Percentiles rank a stretch among this genome's conserved stretches.
Conservation (phyloP, 23 tunicate genomes). For the Trididemnum miniatum region DNA sequence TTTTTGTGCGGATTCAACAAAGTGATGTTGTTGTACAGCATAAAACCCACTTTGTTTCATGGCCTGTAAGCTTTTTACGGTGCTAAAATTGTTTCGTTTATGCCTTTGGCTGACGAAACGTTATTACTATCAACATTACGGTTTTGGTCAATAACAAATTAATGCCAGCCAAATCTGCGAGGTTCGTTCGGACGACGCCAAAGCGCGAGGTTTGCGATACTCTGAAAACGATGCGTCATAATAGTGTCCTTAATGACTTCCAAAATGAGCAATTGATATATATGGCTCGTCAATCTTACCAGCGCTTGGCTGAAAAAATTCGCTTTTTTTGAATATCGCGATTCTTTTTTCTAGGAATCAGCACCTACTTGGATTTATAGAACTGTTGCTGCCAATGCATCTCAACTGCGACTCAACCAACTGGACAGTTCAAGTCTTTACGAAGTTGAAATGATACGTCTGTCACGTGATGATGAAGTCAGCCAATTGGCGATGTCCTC, state of each 20-base stretch:
- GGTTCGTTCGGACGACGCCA: too few relatives aligned
- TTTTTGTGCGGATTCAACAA: slow-evolving; percentile 5
- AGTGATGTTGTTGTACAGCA: background rate
- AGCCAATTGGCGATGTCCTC: slow-evolving; percentile 32
- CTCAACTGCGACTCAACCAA: background rate
- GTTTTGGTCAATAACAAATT: slow-evolving; percentile 4
- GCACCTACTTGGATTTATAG: background rate
- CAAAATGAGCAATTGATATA: too few relatives aligned
- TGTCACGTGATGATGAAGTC: background rate
- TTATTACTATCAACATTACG: slow-evolving; percentile 6
- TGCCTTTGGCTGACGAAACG: slow-evolving; percentile 1
- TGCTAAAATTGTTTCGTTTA: background rate
- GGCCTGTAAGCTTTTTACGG: background rate
- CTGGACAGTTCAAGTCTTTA: slow-evolving; percentile 20
- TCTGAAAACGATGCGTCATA: too few relatives aligned
- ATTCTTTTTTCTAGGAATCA: slow-evolving; percentile 8
- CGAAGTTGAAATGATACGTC: slow-evolving; percentile 9
- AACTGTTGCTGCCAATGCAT: background rate
- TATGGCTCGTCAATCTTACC: too few relatives aligned
- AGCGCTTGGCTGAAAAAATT: background rate
- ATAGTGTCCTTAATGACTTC: too few relatives aligned
- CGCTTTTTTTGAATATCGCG: background rate
- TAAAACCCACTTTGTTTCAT: background rate
- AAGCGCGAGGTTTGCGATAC: too few relatives aligned
- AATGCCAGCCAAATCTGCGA: background rate